Percentiles rank a stretch among this genome's conserved stretches.
Conservation (phyloP, 2,888 invertebrate genomes). For the Acronicta leporina region DNA sequence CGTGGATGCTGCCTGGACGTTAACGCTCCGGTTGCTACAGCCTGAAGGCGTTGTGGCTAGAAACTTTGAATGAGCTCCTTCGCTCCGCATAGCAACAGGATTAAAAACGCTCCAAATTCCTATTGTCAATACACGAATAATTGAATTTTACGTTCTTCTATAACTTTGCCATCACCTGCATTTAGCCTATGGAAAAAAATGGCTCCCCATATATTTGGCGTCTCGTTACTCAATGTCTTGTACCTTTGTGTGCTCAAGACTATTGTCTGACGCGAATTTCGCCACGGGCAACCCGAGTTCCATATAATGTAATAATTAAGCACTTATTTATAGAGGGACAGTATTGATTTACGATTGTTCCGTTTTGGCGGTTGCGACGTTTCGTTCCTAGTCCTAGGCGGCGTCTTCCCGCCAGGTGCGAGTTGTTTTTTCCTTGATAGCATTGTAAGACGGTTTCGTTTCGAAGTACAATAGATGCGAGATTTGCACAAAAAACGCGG, state of each 20-base stretch:
- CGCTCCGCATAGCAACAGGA: constrained; percentile 70
- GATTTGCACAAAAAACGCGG: constrained; percentile 87
- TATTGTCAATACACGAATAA: constrained; percentile 82
- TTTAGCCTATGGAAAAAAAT: constrained; percentile 72
- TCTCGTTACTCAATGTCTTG: constrained; percentile 86
- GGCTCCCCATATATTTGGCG: constrained; percentile 80
- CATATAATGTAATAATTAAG: constrained; percentile 79
- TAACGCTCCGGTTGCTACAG: constrained; percentile 38
- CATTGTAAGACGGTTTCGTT: constrained; percentile 79
- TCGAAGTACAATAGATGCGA: constrained; percentile 80
- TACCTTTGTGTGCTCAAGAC: constrained; percentile 71
- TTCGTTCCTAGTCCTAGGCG: constrained; percentile 51
- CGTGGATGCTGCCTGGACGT: constrained; percentile 32
- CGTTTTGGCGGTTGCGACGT: constrained; percentile 68
- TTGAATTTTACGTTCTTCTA: constrained; percentile 82
- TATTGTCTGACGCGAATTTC: constrained; percentile 72
- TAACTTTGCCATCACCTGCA: constrained; percentile 83
- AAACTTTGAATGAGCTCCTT: constrained; percentile 53
- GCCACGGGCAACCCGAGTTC: constrained; percentile 65
- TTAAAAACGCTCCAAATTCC: constrained; percentile 74
- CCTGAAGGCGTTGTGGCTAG: constrained; percentile 52
- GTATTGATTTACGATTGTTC: constrained; percentile 75
- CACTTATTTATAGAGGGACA: constrained; percentile 79
- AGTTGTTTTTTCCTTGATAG: constrained; percentile 69
- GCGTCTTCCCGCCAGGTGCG: constrained; percentile 84